phyloP scores from a whole-genome alignment of 2,113 vertebrate genomes.

The Antidorcas marsupialis region DNA sequence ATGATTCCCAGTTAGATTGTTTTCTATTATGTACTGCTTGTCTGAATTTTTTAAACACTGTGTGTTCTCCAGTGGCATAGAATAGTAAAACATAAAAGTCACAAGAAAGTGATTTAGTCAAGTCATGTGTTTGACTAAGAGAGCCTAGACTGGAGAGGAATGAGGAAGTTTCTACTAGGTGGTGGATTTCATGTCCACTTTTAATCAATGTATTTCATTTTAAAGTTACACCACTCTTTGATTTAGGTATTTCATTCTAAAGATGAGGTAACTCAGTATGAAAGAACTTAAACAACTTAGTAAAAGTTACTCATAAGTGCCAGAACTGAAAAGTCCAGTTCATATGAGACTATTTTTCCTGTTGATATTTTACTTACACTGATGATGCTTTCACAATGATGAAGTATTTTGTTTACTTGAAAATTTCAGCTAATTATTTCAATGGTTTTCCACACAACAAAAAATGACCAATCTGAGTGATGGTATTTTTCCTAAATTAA shows the following conservation, averaged over 20 bases:
- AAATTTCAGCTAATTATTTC: constrained; percentile 39
- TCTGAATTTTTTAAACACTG: background rate
- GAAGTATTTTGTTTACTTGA: constrained; percentile 46
- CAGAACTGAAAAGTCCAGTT: background rate
- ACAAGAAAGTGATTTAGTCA: background rate
- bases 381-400: constrained; percentile 20
- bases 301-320: background rate
- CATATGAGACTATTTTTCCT: background rate
- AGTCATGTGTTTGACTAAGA: background rate
- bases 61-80: background rate
- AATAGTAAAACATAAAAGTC: background rate
- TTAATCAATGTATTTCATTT: background rate
- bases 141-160: background rate
- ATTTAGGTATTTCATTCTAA: background rate
- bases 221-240: background rate
- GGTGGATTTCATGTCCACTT: background rate
- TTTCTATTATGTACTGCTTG: background rate
- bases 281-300: background rate
- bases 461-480: constrained; percentile 21
- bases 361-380: background rate
- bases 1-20: background rate
- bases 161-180: background rate
- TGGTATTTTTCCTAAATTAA: background rate
- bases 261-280: background rate
- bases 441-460: background rate